Evolutionary conservation across 2,888 invertebrate genomes (phyloP).

Genomic region (Trichopoda pennipes): DNA sequence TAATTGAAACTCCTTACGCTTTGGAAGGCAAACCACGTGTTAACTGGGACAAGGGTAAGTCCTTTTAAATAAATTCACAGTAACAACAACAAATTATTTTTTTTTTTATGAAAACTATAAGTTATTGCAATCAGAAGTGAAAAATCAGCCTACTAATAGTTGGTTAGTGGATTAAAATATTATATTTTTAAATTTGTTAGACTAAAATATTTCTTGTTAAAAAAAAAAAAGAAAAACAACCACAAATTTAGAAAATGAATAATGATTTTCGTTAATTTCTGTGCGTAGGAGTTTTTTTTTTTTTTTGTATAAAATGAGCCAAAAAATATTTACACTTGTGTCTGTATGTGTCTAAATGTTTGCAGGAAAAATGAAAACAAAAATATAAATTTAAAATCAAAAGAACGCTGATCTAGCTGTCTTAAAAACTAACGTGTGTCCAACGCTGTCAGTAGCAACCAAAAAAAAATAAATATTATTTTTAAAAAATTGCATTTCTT

Average conservation of each 20-base stretch:
- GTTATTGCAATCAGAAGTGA: slow-evolving; percentile 11
- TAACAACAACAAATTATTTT: slow-evolving; percentile 18
- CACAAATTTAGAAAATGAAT: slow-evolving; percentile 51
- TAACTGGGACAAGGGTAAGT: slow-evolving; percentile 88
- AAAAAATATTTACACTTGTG: slow-evolving; percentile 34
- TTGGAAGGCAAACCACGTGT: slow-evolving; percentile 90
- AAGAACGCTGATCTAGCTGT: slow-evolving; percentile 7
- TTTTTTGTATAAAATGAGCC: slow-evolving; percentile 34
- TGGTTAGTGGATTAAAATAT: slow-evolving; percentile 24
- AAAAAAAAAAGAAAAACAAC: neutral
- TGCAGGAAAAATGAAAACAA: slow-evolving; percentile 44
- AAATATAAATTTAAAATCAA: slow-evolving; percentile 39
- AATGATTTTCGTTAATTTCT: slow-evolving; percentile 37
- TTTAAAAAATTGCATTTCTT: slow-evolving; percentile 43
- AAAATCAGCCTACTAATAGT: slow-evolving; percentile 37
- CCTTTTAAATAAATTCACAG: slow-evolving; percentile 46
- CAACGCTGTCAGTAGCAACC: slow-evolving; percentile 38
- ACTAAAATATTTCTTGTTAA: slow-evolving; percentile 29
- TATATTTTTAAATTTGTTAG: slow-evolving; percentile 53
- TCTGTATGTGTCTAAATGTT: neutral
- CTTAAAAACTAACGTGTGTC: slow-evolving; percentile 27
- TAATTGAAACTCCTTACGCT: slow-evolving; percentile 87
- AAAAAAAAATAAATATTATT: slow-evolving; percentile 4
- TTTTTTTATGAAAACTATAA: too few species aligned
- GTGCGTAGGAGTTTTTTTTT: slow-evolving; percentile 56